Evolutionary conservation across 2,797 vertebrate genomes (phyloP), one percentile per base, ranked within the genome.

Genomic region (Epinephelus malabaricus): DNA sequence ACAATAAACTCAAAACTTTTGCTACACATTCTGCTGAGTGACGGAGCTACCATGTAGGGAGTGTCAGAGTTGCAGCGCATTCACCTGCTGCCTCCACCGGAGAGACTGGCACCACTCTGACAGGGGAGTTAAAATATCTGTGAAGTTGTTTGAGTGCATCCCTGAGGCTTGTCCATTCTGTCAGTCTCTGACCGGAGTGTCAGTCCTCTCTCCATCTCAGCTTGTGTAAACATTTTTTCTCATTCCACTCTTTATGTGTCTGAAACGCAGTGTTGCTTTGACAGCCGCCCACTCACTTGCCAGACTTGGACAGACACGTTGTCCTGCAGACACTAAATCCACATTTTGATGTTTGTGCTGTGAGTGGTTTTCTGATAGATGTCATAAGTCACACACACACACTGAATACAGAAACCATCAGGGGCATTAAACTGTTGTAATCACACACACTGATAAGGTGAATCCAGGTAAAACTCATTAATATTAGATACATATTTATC

Each of bases 11-110:
- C 3, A 1, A 18, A 63, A 63, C 19, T 0, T 51, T 43, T 40
- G 19, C 0, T 49, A 23, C 6, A 18, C 54, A 53, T 19, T 30
- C 45, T 62, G 40, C 45, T 21, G 1, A 51, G 25, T 23, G n/a
- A 14, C 45, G 19, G 84, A 66, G 73, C 51, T 70, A 84, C 88
- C 92, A 86, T 87, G 88, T 87, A 86, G 76, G 65, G 88, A 84
- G 43, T 69, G 47, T 40, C 43, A 50, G 38, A 40, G 45, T 73
- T 88, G 88, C 38, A 85, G 59, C 78, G 74, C 25, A 45, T 14
- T 73, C 65, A 70, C 65, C 63, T 64, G 72, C 76, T 82, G 61
- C 50, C 54, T 56, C 73, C 34, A 10, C 69, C 19, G 27, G 17
- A 43, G 25, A 66, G 40, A 43, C 50, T 53, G 34, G 13, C 76